Conservation (phyloP, 2,113 vertebrate genomes). For the Zosterops borbonicus region DNA sequence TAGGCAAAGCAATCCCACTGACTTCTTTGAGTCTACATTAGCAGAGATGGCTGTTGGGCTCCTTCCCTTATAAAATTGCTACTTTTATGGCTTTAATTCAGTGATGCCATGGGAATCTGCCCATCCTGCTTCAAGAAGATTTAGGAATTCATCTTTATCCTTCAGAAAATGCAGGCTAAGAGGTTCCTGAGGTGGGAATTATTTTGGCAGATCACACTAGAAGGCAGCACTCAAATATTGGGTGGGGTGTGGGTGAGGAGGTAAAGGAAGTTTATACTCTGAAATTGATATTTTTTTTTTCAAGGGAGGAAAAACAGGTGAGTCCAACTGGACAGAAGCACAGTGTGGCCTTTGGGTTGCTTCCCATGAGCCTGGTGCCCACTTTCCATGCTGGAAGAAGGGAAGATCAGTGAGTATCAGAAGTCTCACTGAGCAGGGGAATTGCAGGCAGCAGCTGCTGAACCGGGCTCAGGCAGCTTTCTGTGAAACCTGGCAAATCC, state of each 20-base stretch:
- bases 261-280: not conserved
- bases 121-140: not conserved
- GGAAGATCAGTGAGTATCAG: not conserved
- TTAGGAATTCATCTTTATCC: not conserved
- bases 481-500: not conserved
- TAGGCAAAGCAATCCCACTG: not conserved
- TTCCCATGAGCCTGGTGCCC: not conserved
- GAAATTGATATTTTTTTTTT: not conserved
- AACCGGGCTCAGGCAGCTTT: not conserved
- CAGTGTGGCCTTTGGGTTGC: rapidly evolving
- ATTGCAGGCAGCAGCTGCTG: not conserved
- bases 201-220: not conserved
- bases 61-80: not conserved
- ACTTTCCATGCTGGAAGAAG: not conserved
- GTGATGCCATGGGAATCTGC: not conserved
- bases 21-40: not conserved
- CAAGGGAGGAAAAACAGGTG: not conserved
- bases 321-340: not conserved
- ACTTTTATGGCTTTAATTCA: not conserved
- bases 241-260: not conserved
- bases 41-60: not conserved
- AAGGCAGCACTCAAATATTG: not conserved
- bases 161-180: not conserved
- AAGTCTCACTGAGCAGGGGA: not conserved
- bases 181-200: not conserved